A percentile compares a stretch with the other conserved stretches of the same genome.
Conservation (phyloP, 1,140 invertebrate genomes). For the Muscidifurax raptorellus region DNA sequence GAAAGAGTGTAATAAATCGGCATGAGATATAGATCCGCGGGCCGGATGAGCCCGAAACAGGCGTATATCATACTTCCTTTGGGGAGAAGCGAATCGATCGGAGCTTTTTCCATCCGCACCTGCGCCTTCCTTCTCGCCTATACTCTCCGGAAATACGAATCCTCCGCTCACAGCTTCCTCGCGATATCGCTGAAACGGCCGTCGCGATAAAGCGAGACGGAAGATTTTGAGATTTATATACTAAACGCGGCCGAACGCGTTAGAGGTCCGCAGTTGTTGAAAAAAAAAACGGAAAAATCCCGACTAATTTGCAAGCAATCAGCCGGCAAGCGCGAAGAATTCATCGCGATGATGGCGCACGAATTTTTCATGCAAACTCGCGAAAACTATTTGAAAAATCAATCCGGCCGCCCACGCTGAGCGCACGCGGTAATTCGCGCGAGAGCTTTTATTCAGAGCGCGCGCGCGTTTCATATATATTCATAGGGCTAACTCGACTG, state of each 20-base stretch:
- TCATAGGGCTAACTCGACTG: not conserved
- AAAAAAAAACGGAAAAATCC: too few relatives aligned
- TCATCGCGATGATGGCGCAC: too few relatives aligned
- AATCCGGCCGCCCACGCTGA: not conserved
- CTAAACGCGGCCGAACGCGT: too few relatives aligned
- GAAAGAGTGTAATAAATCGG: too few relatives aligned
- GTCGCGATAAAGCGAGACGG: too few relatives aligned
- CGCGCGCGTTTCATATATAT: not conserved
- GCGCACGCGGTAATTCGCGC: not conserved
- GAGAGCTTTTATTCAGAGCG: not conserved
- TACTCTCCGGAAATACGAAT: slow-evolving; percentile 16
- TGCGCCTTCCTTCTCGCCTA: not conserved
- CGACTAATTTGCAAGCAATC: too few relatives aligned
- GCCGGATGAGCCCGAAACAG: slow-evolving; percentile 45
- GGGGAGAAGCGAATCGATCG: not conserved
- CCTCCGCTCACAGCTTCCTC: not conserved
- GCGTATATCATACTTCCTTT: slow-evolving; percentile 49
- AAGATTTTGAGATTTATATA: not conserved
- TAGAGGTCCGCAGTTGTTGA: too few relatives aligned
- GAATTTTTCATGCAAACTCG: not conserved
- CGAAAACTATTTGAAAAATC: not conserved
- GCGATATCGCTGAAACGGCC: not conserved
- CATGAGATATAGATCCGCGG: slow-evolving; percentile 42
- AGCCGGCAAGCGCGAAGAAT: too few relatives aligned
- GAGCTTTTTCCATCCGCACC: not conserved